Evolutionary conservation across 1,140 invertebrate species (phyloP), one percentile per base, ranked within the genome.

Genomic region (Theocolax elegans): DNA sequence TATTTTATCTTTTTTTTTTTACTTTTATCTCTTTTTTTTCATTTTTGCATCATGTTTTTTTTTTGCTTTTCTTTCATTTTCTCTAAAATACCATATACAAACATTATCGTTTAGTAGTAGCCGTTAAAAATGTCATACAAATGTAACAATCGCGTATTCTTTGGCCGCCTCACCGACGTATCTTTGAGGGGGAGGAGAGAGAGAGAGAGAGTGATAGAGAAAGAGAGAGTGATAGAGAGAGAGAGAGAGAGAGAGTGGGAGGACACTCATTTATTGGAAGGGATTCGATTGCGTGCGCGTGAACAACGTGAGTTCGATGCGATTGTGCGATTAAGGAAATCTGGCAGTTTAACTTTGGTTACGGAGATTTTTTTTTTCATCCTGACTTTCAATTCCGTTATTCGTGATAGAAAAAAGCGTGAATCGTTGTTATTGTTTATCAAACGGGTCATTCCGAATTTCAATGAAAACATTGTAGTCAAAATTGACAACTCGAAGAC

Each of bases 31-130:
- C 42, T 59, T 59, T 59, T 27, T 72, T 54, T 63, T 46, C 31
- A 46, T 63, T 31, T 49, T 59, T 48, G 46, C 59, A 48, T 67
- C 27, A 19, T 31, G 15, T 60, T 35, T 40, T 17, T 40, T 35
- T 35, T 56, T 19, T 67, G 58, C 35, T 67, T 72, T 68, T 56
- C 60, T 69, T 19, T 67, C 64, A 46, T 67, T 72, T 68, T 56
- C 60, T 69, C 66, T 67, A 69, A 64, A 67, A 71, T 70, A 70
- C 67, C 67, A 71, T 71, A 65, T 71, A 71, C 62, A 71, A 71
- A 71, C 44, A 71, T 64, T 65, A 71, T 70, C 67, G 49, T 70
- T 70, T 63, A 70, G 67, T 63, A 63, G 58, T 70, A 70, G 67
- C 67, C 67, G 67, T 70, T 70, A 63, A 70, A 35, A 70, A 70